Conservation (phyloP, 2,888 invertebrate genomes). For the Danaus chrysippus region DNA sequence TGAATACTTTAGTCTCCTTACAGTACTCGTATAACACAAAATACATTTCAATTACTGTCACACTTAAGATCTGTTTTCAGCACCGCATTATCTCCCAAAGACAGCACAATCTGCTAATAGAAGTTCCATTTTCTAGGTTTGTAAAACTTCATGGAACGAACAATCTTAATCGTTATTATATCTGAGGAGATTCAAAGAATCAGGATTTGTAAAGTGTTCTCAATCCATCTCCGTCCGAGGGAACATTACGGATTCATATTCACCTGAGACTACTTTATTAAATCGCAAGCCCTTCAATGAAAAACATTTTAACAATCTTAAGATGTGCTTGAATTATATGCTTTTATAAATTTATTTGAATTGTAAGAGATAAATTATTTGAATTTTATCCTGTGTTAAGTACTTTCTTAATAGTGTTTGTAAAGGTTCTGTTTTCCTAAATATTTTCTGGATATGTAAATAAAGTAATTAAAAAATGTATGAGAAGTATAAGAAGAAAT, state of each 20-base stretch:
- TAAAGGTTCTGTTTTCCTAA: no score
- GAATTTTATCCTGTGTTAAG: no score
- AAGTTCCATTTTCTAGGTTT: not conserved
- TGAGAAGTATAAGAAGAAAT: no score
- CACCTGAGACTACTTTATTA: constrained; percentile 1
- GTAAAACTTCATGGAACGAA: not conserved
- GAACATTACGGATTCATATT: not conserved
- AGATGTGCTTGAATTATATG: not conserved
- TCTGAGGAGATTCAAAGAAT: not conserved
- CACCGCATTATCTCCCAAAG: not conserved
- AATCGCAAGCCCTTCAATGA: not conserved
- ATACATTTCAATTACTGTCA: no score
- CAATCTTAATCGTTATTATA: not conserved
- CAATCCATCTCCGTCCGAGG: constrained; percentile 5
- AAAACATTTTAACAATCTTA: not conserved
- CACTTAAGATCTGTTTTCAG: no score
- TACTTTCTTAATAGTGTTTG: no score
- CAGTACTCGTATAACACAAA: no score
- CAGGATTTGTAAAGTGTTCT: constrained; percentile 1
- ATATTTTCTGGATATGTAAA: no score
- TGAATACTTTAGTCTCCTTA: no score
- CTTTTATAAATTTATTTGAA: not conserved
- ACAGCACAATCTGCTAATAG: not conserved
- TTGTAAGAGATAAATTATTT: no score
- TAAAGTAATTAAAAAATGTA: no score